These are phyloP conservation scores for cattle (Bos taurus) DNA, from an alignment of 2,113 vertebrate genomes.

Conservation along the genomic window DNA sequence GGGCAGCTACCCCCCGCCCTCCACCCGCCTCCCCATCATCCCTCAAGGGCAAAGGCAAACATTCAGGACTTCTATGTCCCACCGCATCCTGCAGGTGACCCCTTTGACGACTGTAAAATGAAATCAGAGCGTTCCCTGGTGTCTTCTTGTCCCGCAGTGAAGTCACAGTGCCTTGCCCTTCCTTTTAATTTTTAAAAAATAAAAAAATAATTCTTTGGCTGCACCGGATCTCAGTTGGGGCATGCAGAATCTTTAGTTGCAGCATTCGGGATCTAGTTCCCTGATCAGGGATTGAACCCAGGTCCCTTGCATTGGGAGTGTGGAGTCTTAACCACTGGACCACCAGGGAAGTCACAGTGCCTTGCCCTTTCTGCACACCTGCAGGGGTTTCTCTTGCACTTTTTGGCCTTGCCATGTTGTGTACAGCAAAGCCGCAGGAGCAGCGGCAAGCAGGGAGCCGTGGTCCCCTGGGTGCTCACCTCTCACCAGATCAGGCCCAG, in stretches of 20 bases:
- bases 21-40: fast-evolving
- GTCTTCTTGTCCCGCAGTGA: not conserved
- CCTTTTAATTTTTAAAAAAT: not conserved
- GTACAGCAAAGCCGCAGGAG: not conserved
- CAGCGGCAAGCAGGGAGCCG: not conserved
- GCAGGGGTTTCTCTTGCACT: not conserved
- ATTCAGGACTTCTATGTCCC: not conserved
- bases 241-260: not conserved
- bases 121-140: not conserved
- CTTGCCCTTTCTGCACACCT: not conserved
- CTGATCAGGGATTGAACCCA: not conserved
- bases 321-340: not conserved
- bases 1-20: no score
- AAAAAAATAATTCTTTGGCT: not conserved
- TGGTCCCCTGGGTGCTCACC: not conserved
- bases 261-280: not conserved
- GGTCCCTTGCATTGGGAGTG: not conserved
- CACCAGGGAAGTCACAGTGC: not conserved
- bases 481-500: not conserved
- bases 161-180: not conserved
- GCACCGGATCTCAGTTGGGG: not conserved
- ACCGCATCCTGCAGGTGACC: not conserved
- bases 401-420: not conserved
- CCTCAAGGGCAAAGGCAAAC: not conserved
- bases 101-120: not conserved